A percentile compares a stretch with the other conserved stretches of the same genome.
Evolutionary conservation across 1,140 invertebrate species (phyloP).

Genomic region (Drosophila navojoa): DNA sequence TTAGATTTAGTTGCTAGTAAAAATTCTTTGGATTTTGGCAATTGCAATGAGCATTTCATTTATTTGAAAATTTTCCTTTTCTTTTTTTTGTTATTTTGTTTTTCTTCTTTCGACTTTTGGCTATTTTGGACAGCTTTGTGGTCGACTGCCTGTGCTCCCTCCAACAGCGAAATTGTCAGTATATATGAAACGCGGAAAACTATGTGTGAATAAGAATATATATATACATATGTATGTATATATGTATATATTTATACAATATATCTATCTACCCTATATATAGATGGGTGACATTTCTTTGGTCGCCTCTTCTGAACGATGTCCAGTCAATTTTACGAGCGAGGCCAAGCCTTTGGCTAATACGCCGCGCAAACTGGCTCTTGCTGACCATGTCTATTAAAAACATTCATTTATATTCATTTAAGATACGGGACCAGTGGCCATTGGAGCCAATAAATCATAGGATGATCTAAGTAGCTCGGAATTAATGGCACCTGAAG

Average conservation of each 20-base stretch:
- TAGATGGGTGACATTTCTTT: conserved; percentile 70
- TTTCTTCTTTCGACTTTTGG: conserved; percentile 25
- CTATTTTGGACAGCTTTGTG: conserved; percentile 66
- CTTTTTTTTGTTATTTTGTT: neutral
- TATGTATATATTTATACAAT: neutral
- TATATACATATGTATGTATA: neutral
- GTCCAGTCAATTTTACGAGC: conserved; percentile 68
- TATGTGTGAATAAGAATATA: conserved; percentile 66
- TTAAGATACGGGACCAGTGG: conserved; percentile 28
- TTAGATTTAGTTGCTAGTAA: conserved; percentile 52
- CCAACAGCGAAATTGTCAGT: conserved; percentile 69
- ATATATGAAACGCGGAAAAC: conserved; percentile 76
- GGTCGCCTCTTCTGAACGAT: conserved; percentile 61
- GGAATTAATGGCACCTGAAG: conserved; percentile 46
- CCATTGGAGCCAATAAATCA: conserved; percentile 50
- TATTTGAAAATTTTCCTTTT: conserved; percentile 51
- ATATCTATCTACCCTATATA: conserved; percentile 56
- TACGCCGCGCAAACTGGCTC: conserved; percentile 24
- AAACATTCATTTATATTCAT: conserved; percentile 44
- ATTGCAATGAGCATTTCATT: conserved; percentile 68
- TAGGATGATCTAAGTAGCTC: conserved; percentile 40
- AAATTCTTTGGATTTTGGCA: conserved; percentile 80
- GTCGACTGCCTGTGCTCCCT: conserved; percentile 10
- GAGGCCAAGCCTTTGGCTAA: conserved; percentile 54
- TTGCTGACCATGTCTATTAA: conserved; percentile 39